Base-by-base conservation (phyloP, 1,140 invertebrate species). In the Cheumatopsyche charites region DNA sequence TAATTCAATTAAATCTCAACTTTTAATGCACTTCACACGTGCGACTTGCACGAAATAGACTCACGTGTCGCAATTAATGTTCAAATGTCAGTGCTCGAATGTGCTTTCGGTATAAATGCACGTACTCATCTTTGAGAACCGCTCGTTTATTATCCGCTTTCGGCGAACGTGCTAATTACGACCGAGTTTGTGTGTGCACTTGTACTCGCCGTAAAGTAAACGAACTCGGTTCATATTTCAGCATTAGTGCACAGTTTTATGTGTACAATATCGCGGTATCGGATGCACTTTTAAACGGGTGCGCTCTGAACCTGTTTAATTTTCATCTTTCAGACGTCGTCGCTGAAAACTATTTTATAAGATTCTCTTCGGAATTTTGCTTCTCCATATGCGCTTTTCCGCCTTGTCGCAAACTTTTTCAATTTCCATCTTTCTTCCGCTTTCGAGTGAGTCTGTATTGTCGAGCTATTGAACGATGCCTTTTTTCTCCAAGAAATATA, bases 1-100 rank as follows among this genome's bases (percentile, higher is more conserved):
- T 74, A 74, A 74, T 74, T 74, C 71, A 74, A 74, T 74, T 74
- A 67, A 74, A 70, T 61, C 70, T 63, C 70, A 74, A 74, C 73
- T 74, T 74, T 74, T 74, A 74, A 74, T 74, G 73, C 73, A 74
- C 68, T 74, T 63, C 52, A 41, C n/a, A n/a, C n/a, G n/a, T n/a
- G n/a, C n/a, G n/a, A 26, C 52, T 72, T 36, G 41, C 52, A 29
- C 23, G 62, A 68, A 63, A 73, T 73, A 62, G 43, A 68, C 58
- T 52, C 49, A 45, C 66, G 65, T 47, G 13, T 13, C 52, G 52
- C 52, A 12, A 21, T 58, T 26, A 26, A 36, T 36, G 29, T 36
- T 36, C 47, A 15, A 17, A 47, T 13, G 45, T 47, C 5, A 5
- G 41, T 7, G 41, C 13, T 7, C 13, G 41, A 7, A 42, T 13